These are phyloP conservation scores for Matsumurasca onukii DNA, from an alignment of 1,140 invertebrate genomes.

Conservation along the genomic window DNA sequence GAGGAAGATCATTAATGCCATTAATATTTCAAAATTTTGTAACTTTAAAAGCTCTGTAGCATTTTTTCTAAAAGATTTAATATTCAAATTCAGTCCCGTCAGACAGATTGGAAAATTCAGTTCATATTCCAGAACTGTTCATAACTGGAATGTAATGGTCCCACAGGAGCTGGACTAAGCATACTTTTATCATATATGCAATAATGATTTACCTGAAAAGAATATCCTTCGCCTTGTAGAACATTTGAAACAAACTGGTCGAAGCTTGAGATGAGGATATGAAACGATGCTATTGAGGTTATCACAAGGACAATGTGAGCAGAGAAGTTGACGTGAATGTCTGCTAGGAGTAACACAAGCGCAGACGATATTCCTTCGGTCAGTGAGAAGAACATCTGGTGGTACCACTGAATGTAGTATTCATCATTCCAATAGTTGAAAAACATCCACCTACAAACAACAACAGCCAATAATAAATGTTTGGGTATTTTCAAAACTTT, in stretches of 20 bases:
- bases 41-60: no score
- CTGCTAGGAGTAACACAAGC: constrained; percentile 60
- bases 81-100: no score
- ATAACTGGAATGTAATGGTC: no score
- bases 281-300: constrained; percentile 64
- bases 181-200: no score
- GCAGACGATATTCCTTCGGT: constrained; percentile 72
- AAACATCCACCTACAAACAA: constrained; percentile 64
- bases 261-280: constrained; percentile 68
- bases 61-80: no score
- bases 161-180: no score
- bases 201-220: constrained; percentile 63
- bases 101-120: no score
- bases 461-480: background rate
- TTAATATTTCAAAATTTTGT: no score
- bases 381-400: constrained; percentile 73
- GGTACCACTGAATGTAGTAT: constrained; percentile 73
- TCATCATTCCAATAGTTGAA: constrained; percentile 86
- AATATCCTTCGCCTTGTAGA: constrained; percentile 64
- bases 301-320: constrained; percentile 64
- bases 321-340: constrained; percentile 55
- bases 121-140: no score
- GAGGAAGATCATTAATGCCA: no score
- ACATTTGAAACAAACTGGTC: constrained; percentile 79
- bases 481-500: constrained; percentile 6